These are phyloP conservation scores for Narcine bancroftii DNA, from an alignment of 2,113 vertebrate genomes.

Conservation along the genomic window DNA sequence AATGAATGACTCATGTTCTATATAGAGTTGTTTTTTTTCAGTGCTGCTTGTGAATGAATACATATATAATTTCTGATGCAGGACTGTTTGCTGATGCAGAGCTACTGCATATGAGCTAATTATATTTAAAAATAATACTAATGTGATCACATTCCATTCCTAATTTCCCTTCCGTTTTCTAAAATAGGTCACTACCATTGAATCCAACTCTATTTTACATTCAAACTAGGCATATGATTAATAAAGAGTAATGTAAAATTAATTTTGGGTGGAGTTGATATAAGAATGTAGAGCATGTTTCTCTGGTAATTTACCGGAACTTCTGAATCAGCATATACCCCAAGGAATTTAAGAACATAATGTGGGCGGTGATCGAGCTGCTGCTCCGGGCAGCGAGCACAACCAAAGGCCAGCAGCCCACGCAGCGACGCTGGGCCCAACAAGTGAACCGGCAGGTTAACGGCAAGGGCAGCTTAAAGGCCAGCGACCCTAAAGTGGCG, in stretches of 20 bases:
- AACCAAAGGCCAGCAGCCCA: too few relatives aligned
- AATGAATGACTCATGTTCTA: constrained; percentile 34
- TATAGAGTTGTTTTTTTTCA: background rate
- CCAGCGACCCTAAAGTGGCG: too few relatives aligned
- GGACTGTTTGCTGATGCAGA: background rate
- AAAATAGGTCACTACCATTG: background rate
- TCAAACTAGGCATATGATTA: background rate
- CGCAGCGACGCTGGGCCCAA: too few relatives aligned
- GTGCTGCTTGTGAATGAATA: background rate
- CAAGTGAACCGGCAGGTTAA: too few relatives aligned
- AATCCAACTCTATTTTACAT: background rate
- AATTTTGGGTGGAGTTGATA: background rate
- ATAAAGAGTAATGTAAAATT: background rate
- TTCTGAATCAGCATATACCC: background rate
- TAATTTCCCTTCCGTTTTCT: constrained; percentile 25
- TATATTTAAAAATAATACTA: background rate
- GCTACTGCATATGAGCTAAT: background rate
- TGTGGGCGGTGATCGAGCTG: too few relatives aligned
- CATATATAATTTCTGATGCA: background rate
- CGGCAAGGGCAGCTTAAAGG: too few relatives aligned
- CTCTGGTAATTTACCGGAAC: background rate
- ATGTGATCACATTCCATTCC: background rate
- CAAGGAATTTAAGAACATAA: background rate
- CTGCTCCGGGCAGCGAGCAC: too few relatives aligned
- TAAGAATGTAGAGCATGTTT: background rate